phyloP scores from a whole-genome alignment of 2,888 invertebrate genomes.

The Emmelina monodactyla region DNA sequence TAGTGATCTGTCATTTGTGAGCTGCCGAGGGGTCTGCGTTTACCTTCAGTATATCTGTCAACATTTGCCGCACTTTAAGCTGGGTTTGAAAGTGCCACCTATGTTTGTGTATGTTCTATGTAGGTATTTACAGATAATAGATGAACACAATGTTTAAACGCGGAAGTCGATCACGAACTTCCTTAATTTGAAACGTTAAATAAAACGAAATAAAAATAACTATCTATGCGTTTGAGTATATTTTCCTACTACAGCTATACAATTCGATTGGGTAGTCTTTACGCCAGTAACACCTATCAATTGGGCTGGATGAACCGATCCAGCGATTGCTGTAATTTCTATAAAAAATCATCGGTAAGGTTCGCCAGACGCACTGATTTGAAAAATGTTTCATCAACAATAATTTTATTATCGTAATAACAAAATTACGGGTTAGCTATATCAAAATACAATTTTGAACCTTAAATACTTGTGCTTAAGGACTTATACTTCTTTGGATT shows the following conservation, averaged over 20 bases:
- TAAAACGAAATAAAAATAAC: no score
- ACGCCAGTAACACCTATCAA: slow-evolving; percentile 46
- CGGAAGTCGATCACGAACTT: no score
- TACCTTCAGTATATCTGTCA: slow-evolving; percentile 5
- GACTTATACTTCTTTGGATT: slow-evolving; percentile 37
- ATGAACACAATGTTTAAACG: background rate
- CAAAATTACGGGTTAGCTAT: slow-evolving; percentile 55
- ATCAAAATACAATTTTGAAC: slow-evolving; percentile 42
- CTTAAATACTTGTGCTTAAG: slow-evolving; percentile 41
- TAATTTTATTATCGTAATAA: slow-evolving; percentile 67
- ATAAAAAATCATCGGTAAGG: slow-evolving; percentile 59
- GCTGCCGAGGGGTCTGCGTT: slow-evolving; percentile 28
- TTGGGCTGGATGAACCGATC: slow-evolving; percentile 39
- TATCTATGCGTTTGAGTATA: background rate
- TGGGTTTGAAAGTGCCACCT: no score
- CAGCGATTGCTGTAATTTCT: slow-evolving; percentile 61
- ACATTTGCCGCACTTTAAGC: no score
- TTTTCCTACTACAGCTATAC: background rate
- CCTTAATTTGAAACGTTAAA: no score
- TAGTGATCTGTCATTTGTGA: slow-evolving; percentile 55
- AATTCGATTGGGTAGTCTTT: background rate
- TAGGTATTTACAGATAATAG: background rate
- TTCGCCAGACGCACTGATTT: slow-evolving; percentile 60
- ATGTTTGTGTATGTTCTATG: background rate
- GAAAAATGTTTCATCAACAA: slow-evolving; percentile 66